Evolutionary conservation across 2,797 vertebrate species (phyloP).

Genomic region (Carapus acus): DNA sequence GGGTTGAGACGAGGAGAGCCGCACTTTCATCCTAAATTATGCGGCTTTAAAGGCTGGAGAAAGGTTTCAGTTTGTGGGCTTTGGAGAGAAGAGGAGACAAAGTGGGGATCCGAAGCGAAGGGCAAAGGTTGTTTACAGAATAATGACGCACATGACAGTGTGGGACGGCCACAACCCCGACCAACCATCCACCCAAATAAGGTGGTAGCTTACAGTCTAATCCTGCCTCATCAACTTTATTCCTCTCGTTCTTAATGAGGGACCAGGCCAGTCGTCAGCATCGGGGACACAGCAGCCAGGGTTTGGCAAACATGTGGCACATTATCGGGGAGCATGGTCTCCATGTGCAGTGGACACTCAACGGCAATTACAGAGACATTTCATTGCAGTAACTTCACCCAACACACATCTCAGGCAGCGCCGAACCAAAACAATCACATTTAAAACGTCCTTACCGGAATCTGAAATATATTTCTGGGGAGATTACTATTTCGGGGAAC

Average conservation of each 20-base stretch:
- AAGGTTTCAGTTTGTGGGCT: slow-evolving; percentile 30
- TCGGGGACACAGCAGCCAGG: slow-evolving; percentile 14
- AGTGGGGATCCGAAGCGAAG: slow-evolving; percentile 26
- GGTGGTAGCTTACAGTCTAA: slow-evolving; percentile 34
- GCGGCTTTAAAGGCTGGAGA: slow-evolving; percentile 19
- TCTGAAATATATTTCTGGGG: no score
- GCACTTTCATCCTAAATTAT: slow-evolving; percentile 16
- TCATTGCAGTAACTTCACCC: neutral
- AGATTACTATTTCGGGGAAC: slow-evolving; percentile 41
- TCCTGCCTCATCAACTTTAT: slow-evolving; percentile 13
- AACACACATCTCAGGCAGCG: no score
- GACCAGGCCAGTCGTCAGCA: slow-evolving; percentile 14
- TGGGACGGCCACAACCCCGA: no score
- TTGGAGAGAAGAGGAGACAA: slow-evolving; percentile 26
- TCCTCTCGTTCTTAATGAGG: slow-evolving; percentile 6
- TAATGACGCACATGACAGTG: slow-evolving; percentile 37
- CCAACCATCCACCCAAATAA: slow-evolving; percentile 33
- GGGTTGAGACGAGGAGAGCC: slow-evolving; percentile 18
- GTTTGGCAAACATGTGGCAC: slow-evolving; percentile 1
- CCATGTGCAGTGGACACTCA: neutral
- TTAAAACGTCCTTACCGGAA: no score
- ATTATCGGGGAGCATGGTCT: no score
- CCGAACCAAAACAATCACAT: no score
- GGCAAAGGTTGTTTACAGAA: slow-evolving; percentile 29
- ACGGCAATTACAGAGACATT: neutral